These are phyloP conservation scores for Arenaria interpres DNA, from an alignment of 2,113 vertebrate species.

Conservation along the genomic window DNA sequence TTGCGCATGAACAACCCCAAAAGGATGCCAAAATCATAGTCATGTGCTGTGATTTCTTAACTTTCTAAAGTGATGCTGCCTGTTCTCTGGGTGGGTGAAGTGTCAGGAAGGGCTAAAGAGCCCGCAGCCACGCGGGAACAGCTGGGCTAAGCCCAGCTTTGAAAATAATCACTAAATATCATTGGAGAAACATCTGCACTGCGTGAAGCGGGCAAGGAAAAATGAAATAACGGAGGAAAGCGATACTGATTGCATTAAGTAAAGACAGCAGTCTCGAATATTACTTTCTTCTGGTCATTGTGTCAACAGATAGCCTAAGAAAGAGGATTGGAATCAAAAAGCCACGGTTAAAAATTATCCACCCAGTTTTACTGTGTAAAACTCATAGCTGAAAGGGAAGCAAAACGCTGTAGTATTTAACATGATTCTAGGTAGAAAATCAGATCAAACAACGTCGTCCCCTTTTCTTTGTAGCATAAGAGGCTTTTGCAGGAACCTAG, in stretches of 20 bases:
- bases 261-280: background rate
- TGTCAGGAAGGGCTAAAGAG: background rate
- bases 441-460: background rate
- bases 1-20: background rate
- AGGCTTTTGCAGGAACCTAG: background rate
- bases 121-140: background rate
- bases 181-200: background rate
- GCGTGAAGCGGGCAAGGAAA: background rate
- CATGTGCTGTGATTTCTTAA: background rate
- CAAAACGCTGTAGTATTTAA: background rate
- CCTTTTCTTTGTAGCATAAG: background rate
- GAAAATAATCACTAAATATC: background rate
- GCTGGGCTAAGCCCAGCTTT: background rate
- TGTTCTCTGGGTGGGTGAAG: background rate
- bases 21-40: background rate
- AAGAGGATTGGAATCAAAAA: background rate
- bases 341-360: background rate
- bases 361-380: background rate
- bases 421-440: background rate
- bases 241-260: background rate
- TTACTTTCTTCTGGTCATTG: background rate
- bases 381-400: background rate
- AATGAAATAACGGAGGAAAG: background rate
- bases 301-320: background rate
- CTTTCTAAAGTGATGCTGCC: background rate